phyloP scores from a whole-genome alignment of 2,113 vertebrate species.

The Platycercus adscitus region DNA sequence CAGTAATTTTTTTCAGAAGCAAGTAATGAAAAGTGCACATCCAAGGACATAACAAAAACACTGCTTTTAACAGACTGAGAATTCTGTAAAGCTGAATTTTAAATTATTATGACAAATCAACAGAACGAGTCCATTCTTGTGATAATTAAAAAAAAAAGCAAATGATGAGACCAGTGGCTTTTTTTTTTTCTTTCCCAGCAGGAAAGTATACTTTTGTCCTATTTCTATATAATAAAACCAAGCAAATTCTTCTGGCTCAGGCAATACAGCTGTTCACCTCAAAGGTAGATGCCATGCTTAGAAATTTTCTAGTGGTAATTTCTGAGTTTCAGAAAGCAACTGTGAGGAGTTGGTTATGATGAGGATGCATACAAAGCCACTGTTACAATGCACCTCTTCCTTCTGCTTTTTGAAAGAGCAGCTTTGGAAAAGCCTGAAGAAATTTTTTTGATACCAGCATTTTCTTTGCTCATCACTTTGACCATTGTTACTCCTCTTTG shows the following conservation, averaged over 20 bases:
- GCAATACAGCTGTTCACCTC: neutral
- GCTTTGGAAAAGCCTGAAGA: conserved; percentile 58
- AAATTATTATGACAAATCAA: neutral
- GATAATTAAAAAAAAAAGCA: neutral
- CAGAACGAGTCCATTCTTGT: neutral
- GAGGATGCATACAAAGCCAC: conserved; percentile 20
- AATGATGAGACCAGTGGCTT: neutral
- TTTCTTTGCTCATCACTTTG: conserved; percentile 59
- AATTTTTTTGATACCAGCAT: conserved; percentile 51
- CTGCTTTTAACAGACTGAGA: neutral
- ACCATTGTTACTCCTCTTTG: conserved; percentile 62
- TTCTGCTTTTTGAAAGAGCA: conserved; percentile 45
- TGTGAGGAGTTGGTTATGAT: conserved; percentile 31
- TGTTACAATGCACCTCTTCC: conserved; percentile 19
- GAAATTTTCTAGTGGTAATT: conserved; percentile 14
- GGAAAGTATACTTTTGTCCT: neutral
- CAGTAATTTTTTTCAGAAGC: conserved; percentile 26
- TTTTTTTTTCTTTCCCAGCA: neutral
- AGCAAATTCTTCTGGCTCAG: neutral
- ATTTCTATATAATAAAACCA: neutral
- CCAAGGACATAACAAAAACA: neutral
- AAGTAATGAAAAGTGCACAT: conserved; percentile 32
- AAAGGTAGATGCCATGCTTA: conserved; percentile 9
- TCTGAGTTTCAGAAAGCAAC: conserved; percentile 38
- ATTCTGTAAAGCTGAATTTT: neutral